Conservation (phyloP, 2,797 vertebrate species). For the Anableps anableps region DNA sequence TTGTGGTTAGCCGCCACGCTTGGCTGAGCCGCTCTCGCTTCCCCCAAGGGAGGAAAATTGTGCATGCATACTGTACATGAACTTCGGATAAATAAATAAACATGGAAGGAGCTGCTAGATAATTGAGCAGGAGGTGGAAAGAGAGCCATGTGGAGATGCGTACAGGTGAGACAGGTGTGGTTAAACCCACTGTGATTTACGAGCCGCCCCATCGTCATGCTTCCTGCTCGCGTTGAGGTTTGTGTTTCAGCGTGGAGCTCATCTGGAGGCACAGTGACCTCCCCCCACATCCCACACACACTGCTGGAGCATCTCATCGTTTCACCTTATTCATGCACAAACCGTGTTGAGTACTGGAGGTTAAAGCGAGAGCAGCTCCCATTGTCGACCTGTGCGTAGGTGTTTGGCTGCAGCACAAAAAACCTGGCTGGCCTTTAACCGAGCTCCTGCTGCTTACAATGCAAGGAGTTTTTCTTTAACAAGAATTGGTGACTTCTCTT, state of each 20-base stretch:
- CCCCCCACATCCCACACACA: conserved; percentile 37
- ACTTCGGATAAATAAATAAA: conserved; percentile 97
- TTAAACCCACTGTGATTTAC: conserved; percentile 96
- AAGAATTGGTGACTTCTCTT: conserved; percentile 8
- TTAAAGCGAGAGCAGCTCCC: conserved; percentile 41
- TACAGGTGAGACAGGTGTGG: conserved; percentile 92
- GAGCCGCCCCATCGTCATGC: conserved; percentile 82
- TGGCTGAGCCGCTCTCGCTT: conserved; percentile 79
- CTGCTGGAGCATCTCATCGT: not conserved
- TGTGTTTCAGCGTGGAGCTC: conserved; percentile 73
- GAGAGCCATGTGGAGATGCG: conserved; percentile 78
- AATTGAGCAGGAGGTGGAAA: conserved; percentile 91
- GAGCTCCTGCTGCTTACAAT: not conserved
- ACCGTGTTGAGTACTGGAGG: conserved; percentile 29
- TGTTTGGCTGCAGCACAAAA: conserved; percentile 37
- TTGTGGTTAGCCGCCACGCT: conserved; percentile 86
- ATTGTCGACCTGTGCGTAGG: conserved; percentile 39
- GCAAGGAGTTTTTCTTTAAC: not conserved
- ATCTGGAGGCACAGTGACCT: conserved; percentile 66
- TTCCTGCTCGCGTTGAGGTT: conserved; percentile 70
- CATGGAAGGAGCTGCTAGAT: conserved; percentile 89
- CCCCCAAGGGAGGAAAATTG: conserved; percentile 86
- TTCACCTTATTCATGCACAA: conserved; percentile 46
- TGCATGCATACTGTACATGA: conserved; percentile 89
- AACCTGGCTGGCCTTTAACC: conserved; percentile 40